Evolutionary conservation across 2,888 invertebrate genomes (phyloP).

Genomic region (Pelosia muscerda): DNA sequence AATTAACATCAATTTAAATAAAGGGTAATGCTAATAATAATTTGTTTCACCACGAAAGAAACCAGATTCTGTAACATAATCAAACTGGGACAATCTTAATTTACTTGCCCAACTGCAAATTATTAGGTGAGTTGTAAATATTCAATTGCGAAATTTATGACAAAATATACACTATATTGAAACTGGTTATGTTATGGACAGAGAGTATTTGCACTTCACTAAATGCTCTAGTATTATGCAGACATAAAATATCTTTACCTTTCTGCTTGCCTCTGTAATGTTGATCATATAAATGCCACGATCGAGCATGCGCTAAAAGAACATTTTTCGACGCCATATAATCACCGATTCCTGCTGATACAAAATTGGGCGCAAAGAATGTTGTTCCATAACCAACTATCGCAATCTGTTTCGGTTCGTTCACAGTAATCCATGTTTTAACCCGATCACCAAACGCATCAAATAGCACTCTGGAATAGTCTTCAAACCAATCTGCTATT

Average conservation of each 20-base stretch:
- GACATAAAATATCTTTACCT: constrained; percentile 55
- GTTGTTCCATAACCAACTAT: constrained; percentile 77
- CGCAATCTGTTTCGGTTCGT: constrained; percentile 83
- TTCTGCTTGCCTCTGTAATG: constrained; percentile 67
- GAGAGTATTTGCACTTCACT: neutral
- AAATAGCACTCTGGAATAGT: constrained; percentile 79
- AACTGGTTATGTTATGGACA: too few relatives aligned
- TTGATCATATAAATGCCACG: constrained; percentile 78
- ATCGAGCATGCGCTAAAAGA: constrained; percentile 85
- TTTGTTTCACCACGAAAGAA: too few relatives aligned
- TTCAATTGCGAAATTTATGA: too few relatives aligned
- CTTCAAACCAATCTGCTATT: constrained; percentile 80
- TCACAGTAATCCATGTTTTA: constrained; percentile 87
- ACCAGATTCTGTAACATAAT: too few relatives aligned
- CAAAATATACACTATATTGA: too few relatives aligned
- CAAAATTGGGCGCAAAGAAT: constrained; percentile 71
- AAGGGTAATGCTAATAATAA: too few relatives aligned
- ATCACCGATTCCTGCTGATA: constrained; percentile 79
- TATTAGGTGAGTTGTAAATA: too few relatives aligned
- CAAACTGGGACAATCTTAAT: too few relatives aligned
- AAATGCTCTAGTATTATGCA: too few relatives aligned
- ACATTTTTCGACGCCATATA: constrained; percentile 83
- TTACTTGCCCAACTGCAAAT: too few relatives aligned
- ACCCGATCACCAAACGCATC: constrained; percentile 81
- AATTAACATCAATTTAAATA: constrained; percentile 26